phyloP scores from a whole-genome alignment of 2,797 vertebrate genomes.

The Cygnus olor region DNA sequence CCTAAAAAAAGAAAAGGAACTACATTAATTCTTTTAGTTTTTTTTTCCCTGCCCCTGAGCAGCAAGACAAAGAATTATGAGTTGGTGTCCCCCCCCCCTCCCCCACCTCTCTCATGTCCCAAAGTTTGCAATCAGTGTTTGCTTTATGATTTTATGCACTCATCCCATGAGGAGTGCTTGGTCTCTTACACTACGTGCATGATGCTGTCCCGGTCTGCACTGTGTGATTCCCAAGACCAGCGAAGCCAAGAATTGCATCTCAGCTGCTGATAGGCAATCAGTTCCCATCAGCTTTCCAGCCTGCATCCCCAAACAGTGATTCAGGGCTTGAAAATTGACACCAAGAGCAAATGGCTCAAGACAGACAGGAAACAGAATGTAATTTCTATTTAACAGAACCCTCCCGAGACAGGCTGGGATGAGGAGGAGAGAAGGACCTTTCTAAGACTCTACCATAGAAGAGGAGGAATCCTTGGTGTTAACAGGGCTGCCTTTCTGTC shows the following conservation, averaged over 20 bases:
- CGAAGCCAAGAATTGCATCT: not conserved
- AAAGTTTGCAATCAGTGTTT: not conserved
- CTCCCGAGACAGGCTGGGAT: not conserved
- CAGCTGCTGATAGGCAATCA: constrained; percentile 21
- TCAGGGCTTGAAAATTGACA: not conserved
- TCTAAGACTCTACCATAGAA: not conserved
- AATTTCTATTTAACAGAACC: not conserved
- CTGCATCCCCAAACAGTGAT: not conserved
- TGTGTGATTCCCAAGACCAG: constrained; percentile 7
- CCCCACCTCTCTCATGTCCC: not conserved
- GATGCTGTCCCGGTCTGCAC: constrained; percentile 1
- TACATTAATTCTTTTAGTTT: not conserved
- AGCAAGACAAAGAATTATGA: constrained; percentile 7
- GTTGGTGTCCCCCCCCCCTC: not conserved
- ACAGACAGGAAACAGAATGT: constrained; percentile 36
- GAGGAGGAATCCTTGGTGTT: not conserved
- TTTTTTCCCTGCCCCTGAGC: not conserved
- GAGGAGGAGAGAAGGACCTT: constrained; percentile 3
- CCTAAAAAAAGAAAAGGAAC: not conserved
- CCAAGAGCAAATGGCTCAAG: not conserved
- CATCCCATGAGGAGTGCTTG: not conserved
- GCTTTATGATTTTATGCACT: not conserved
- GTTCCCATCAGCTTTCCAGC: constrained; percentile 23
- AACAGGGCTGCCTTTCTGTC: not conserved
- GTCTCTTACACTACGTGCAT: not conserved